Evolutionary conservation across 1,140 invertebrate genomes (phyloP), one percentile per base, ranked within the genome.

Genomic region (Metaphire vulgaris): DNA sequence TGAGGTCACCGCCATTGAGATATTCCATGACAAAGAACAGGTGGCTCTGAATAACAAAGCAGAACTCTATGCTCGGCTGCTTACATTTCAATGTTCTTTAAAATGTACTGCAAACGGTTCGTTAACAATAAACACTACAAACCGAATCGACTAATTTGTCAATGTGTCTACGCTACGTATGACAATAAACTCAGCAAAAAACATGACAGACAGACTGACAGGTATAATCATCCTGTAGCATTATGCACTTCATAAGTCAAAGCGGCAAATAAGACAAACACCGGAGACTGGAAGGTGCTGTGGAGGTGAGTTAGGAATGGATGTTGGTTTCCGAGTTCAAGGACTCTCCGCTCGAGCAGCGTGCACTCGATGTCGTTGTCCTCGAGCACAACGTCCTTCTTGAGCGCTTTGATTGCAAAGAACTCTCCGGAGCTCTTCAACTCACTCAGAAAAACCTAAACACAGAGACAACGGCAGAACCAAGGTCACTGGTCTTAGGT

Each of bases 11-110:
- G 21, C 97, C 98, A 86, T 98, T 99, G 56, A 99, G 88, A 84
- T 98, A 99, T 86, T 99, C 97, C 97, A 99, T 99, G 33, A 99
- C 96, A 88, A 99, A 99, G 88, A 98, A 99, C 73, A 99, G 88
- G 86, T 98, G 96, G 72, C 88, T 87, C 88, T 88, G 80, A 71
- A 81, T 26, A n/a, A n/a, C n/a, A n/a, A n/a, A n/a, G n/a, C n/a
- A n/a, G n/a, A n/a, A n/a, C n/a, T n/a, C n/a, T n/a, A n/a, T n/a
- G n/a, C n/a, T n/a, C n/a, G n/a, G n/a, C n/a, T n/a, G n/a, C n/a
- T n/a, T n/a, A n/a, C n/a, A n/a, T n/a, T n/a, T n/a, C n/a, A n/a
- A n/a, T n/a, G n/a, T n/a, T n/a, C n/a, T n/a, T n/a, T n/a, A n/a
- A n/a, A n/a, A n/a, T n/a, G n/a, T n/a, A n/a, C n/a, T n/a, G n/a